Evolutionary conservation across 2,113 vertebrate species (phyloP), one percentile per base, ranked within the genome.

Genomic region (Ammodytes dubius): DNA sequence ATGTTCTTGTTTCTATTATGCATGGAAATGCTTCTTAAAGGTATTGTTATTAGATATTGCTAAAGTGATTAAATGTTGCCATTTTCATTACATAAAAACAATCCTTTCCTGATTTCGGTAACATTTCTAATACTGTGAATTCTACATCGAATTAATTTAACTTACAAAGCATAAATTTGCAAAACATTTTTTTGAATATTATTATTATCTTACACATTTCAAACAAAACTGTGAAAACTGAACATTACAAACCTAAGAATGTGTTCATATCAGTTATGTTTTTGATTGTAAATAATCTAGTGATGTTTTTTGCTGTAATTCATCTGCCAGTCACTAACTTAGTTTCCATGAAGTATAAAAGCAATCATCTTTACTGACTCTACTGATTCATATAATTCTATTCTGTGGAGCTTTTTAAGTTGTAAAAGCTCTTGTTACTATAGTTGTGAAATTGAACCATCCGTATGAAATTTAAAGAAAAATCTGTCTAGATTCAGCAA

Each of bases 221-320:
- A 50, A 70, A 74, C 15, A 74, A 54, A 72, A 37, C 5, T 14
- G 42, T 43, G 1, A 60, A 50, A 81, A 49, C 14, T 45, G n/a
- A 57, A 61, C 69, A 69, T 58, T 2, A 46, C 37, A 50, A 35
- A 60, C 7, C 7, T 27, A 17, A 3, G n/a, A 39, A 8, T 60
- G 1, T 17, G 54, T 15, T 4, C 35, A 66, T 45, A 2, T 60
- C 14, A 64, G 63, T 40, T 50, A 15, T 59, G 50, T 69, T 11
- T 27, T 11, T 65, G 60, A 40, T n/a, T 37, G 49, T 27, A 47
- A 70, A 60, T n/a, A 74, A 8, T 46, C 1, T 1, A 70, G 47
- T 17, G 35, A 74, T 2, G 4, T 60, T 27, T 42, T 61, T 61
- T 35, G 40, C 60, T 6, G 5, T 49, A 7, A n/a, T 49, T 70